Percentiles rank a stretch among this genome's conserved stretches.
Evolutionary conservation across 2,113 vertebrate species (phyloP).

Genomic region (Lamprotornis superbus): DNA sequence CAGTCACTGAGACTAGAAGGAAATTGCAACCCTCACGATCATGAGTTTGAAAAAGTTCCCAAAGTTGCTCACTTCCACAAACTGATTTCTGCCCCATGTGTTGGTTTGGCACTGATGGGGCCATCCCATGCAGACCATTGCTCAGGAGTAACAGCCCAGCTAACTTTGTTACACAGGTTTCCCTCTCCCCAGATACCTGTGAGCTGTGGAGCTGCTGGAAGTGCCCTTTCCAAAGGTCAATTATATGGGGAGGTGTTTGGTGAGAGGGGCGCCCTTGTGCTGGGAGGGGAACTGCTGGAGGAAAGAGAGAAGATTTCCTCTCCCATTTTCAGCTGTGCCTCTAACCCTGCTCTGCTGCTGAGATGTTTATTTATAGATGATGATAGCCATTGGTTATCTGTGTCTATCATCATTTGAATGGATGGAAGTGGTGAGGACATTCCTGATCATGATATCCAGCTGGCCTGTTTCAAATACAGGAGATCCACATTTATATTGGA

Average conservation of each 20-base stretch:
- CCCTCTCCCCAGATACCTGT: background rate
- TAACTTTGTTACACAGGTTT: background rate
- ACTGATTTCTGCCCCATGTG: accelerated
- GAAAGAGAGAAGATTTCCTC: background rate
- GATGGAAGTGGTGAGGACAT: background rate
- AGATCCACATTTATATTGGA: background rate
- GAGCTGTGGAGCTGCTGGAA: background rate
- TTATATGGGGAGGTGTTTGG: background rate
- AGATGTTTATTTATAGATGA: background rate
- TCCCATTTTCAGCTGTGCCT: background rate
- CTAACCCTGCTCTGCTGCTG: background rate
- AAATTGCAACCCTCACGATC: background rate
- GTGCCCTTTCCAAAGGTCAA: background rate
- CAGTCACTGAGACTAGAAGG: background rate
- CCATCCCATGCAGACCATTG: background rate
- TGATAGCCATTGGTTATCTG: background rate
- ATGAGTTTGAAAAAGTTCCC: background rate
- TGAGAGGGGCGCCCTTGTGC: background rate
- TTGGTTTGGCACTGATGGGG: background rate
- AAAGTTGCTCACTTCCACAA: background rate
- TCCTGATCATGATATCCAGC: background rate
- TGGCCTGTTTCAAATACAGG: background rate
- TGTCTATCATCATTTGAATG: background rate
- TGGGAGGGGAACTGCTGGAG: background rate
- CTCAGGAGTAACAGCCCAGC: background rate